Base-by-base conservation (phyloP, 1,140 invertebrate species). In the Drosophila parabipectinata region DNA sequence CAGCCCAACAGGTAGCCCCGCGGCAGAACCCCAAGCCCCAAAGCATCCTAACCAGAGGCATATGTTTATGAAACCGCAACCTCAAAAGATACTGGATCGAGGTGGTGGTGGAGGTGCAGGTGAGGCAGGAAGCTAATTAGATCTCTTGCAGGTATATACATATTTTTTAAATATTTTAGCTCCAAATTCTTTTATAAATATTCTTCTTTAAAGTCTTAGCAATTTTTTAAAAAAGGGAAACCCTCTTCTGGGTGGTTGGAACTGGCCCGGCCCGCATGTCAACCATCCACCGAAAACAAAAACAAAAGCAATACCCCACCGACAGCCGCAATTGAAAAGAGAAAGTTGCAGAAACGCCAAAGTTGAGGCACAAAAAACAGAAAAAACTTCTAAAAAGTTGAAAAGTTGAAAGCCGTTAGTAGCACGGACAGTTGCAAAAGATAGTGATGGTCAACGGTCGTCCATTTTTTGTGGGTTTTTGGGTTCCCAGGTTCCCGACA, bases 251-350 rank as follows among this genome's bases (percentile, higher is more conserved):
- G 21, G 37, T 52, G 28, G 57, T 18, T 18, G 15, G 15, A 18
- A 18, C 15, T 18, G 15, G 15, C 15, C 15, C 18, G 18, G 53
- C 74, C 74, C 56, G 56, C 64, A 77, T 69, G 53, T 77, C 58
- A 71, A 51, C 60, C 52, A 53, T 57, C 41, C 59, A 64, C 41
- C 32, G 39, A 56, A 77, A 48, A 48, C 53, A 69, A 64, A 71
- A 41, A 26, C 15, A 15, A 15, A 15, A 48, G 68, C 56, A 56
- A 67, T 64, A 47, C 45, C 71, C 59, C 73, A 26, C 69, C 1
- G 67, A 60, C 62, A 15, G 39, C 39, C 39, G 60, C 83, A 88
- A 89, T 88, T 88, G 84, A 83, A 88, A 88, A 83, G 83, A 88
- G 83, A 88, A 88, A 88, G 83, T 88, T 77, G 84, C 64, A 68